A percentile compares a stretch with the other conserved stretches of the same genome.
Evolutionary conservation across 2,113 vertebrate genomes (phyloP).

Genomic region (Protomyctophum bolini): DNA sequence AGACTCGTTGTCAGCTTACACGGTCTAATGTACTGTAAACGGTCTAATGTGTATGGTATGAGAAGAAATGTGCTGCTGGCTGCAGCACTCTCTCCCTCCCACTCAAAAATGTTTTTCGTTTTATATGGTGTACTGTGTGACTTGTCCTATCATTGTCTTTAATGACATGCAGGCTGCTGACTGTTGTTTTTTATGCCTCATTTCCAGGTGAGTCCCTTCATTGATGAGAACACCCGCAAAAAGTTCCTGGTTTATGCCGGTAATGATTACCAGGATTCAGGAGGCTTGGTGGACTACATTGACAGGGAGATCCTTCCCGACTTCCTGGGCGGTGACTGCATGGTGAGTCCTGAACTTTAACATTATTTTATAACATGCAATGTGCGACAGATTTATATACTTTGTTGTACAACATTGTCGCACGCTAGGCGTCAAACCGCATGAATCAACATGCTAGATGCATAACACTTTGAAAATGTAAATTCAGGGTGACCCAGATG

Average conservation of each 20-base stretch:
- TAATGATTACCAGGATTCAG: slow-evolving; percentile 94
- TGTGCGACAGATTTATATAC: neutral
- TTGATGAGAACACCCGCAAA: slow-evolving; percentile 95
- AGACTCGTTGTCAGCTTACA: no score
- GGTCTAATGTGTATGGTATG: no score
- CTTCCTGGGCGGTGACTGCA: slow-evolving; percentile 91
- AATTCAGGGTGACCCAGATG: no score
- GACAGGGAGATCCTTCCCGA: slow-evolving; percentile 92
- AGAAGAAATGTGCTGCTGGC: no score
- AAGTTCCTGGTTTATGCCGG: slow-evolving; percentile 97
- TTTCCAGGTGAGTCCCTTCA: slow-evolving; percentile 92
- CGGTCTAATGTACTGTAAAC: no score
- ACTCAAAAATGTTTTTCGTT: neutral
- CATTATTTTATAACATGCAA: neutral
- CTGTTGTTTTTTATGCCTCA: neutral
- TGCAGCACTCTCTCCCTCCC: no score
- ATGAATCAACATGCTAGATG: no score
- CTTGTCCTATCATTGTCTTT: no score
- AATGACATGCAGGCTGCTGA: neutral
- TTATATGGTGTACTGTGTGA: neutral
- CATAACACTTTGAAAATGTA: no score
- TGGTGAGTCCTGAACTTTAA: slow-evolving; percentile 75
- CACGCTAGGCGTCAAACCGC: no score
- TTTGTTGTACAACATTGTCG: no score
- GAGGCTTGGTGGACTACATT: slow-evolving; percentile 92